Conservation (phyloP, 2,888 invertebrate genomes). For the Polydrusus pterygomalis region DNA sequence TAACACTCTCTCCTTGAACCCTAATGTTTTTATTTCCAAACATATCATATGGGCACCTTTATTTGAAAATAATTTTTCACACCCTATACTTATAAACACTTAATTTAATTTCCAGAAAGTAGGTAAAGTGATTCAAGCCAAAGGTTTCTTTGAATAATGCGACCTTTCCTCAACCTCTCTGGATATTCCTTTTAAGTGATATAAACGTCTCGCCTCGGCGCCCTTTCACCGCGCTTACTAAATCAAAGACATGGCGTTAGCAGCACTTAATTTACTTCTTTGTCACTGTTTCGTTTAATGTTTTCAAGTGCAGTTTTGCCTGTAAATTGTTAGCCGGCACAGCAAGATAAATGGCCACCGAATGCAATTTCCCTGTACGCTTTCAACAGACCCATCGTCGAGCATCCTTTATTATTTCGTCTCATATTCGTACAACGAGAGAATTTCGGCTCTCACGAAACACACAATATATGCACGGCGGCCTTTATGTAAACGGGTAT, state of each 20-base stretch:
- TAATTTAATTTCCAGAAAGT: no score
- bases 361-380: constrained; percentile 27
- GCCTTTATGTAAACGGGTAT: constrained; percentile 44
- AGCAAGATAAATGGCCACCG: constrained; percentile 40
- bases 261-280: constrained; percentile 34
- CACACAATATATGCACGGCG: constrained; percentile 31
- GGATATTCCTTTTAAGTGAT: not conserved
- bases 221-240: constrained; percentile 21
- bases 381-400: constrained; percentile 31
- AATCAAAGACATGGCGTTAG: constrained; percentile 28
- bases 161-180: no score
- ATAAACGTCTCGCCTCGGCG: constrained; percentile 6
- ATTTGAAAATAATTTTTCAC: no score
- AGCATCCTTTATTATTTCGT: constrained; percentile 37
- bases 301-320: constrained; percentile 40
- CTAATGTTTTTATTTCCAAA: no score
- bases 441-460: constrained; percentile 30
- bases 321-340: constrained; percentile 33
- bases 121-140: no score
- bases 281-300: constrained; percentile 38
- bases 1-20: no score
- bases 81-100: no score
- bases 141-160: no score
- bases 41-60: no score
- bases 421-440: constrained; percentile 10